Percentiles rank a stretch among this genome's conserved stretches.
Evolutionary conservation across 2,113 vertebrate species (phyloP).

Genomic region (Pelusios castaneus): DNA sequence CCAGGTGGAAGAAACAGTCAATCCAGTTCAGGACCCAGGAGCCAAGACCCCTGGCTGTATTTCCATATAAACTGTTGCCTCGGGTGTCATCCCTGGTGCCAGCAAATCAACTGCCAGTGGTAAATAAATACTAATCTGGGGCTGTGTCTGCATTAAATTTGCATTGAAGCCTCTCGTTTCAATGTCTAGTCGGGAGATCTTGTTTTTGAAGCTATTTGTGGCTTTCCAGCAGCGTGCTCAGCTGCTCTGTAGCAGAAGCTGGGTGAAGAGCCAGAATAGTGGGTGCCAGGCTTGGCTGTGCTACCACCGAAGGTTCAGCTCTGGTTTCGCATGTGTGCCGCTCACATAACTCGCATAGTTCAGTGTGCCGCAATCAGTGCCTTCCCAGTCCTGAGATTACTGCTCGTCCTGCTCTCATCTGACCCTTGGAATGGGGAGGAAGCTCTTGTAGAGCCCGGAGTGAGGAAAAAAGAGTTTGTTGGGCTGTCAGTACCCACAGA

Average conservation of each 20-base stretch:
- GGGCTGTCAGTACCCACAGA: neutral
- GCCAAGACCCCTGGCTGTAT: neutral
- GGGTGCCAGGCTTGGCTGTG: neutral
- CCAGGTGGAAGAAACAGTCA: neutral
- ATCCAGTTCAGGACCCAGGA: neutral
- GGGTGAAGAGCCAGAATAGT: neutral
- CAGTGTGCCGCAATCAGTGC: too few species aligned
- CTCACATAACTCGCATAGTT: too few species aligned
- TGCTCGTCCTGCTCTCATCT: neutral
- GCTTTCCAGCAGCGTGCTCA: neutral
- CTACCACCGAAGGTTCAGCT: neutral
- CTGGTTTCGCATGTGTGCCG: neutral
- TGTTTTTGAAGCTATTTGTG: neutral
- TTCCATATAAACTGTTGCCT: neutral
- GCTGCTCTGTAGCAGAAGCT: neutral
- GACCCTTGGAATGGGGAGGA: neutral
- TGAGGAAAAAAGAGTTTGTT: neutral
- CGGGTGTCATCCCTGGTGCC: neutral
- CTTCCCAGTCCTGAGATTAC: too few species aligned
- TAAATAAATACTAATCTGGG: neutral
- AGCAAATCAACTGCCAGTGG: neutral
- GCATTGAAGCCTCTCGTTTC: neutral
- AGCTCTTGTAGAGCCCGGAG: neutral
- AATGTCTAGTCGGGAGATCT: neutral
- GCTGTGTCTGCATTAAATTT: neutral